A percentile compares a stretch with the other conserved stretches of the same genome.
Conservation (phyloP, 2,797 vertebrate genomes). For the Silurus aristotelis region DNA sequence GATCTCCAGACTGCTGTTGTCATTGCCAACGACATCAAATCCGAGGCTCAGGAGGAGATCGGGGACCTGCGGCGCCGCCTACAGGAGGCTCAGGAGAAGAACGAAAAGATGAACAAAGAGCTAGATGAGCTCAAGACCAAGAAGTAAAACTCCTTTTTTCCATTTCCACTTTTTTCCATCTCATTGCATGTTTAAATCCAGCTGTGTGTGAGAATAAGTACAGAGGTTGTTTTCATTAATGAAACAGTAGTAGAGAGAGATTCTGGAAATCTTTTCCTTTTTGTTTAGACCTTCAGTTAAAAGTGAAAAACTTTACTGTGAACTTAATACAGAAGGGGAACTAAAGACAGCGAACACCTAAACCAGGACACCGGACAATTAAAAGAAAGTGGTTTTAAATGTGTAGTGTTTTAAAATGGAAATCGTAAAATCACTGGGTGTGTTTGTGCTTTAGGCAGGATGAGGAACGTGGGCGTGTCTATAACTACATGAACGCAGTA, state of each 20-base stretch:
- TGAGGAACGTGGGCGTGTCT: constrained; percentile 85
- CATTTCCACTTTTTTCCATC: not conserved
- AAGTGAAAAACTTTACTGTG: not conserved
- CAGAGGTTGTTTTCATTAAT: not conserved
- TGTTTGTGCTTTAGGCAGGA: constrained; percentile 77
- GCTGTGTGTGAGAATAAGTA: not conserved
- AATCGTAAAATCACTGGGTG: not conserved
- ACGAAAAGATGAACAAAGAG: constrained; percentile 83
- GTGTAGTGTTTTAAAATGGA: not conserved
- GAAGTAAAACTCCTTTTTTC: constrained; percentile 71
- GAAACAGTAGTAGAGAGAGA: not conserved
- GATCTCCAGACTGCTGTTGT: constrained; percentile 87
- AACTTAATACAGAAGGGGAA: too few species aligned
- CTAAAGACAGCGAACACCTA: not conserved
- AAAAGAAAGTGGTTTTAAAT: not conserved
- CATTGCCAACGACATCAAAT: constrained; percentile 86
- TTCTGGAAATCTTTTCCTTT: not conserved
- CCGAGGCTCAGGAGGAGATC: constrained; percentile 86
- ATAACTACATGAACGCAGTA: constrained; percentile 89
- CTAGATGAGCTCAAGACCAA: constrained; percentile 83
- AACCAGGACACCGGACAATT: not conserved
- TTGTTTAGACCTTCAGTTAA: not conserved
- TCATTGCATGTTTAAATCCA: not conserved
- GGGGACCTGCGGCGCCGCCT: constrained; percentile 80
- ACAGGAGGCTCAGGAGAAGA: constrained; percentile 82